Evolutionary conservation across 1,140 invertebrate species (phyloP), one percentile per base, ranked within the genome.

Genomic region (Sycophaga agraensis): DNA sequence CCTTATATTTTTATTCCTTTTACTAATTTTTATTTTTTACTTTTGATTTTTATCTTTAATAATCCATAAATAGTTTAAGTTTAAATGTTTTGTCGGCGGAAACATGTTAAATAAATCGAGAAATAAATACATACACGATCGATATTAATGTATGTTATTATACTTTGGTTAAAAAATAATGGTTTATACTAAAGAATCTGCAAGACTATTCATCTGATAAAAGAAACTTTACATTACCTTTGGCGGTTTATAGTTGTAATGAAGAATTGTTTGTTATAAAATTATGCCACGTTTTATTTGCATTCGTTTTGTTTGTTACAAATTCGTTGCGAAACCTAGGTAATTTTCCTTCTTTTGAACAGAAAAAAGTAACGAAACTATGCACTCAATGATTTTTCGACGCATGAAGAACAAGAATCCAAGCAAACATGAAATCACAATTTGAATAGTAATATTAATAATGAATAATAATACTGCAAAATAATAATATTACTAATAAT

Each of bases 401-500:
- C 16, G 17, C 11, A 50, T 50, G 9, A 35, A 22, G 16, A 50
- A 50, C 9, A 12, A n/a, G n/a, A n/a, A n/a, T n/a, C n/a, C n/a
- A n/a, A n/a, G n/a, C n/a, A n/a, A n/a, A n/a, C n/a, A n/a, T n/a
- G n/a, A n/a, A n/a, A n/a, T n/a, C n/a, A 48, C 22, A 56, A 39
- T 26, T 16, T 37, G 40, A 34, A 56, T 48, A 55, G 39, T 55
- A 55, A 61, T 46, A 54, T 61, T 45, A 61, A 34, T 39, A 35
- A 60, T 59, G 16, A 66, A 70, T 73, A 68, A 67, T 66, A 65
- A 68, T 66, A 69, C 11, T 35, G 48, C 63, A 68, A 70, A 70
- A 66, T 70, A 67, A 71, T 68, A 71, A 67, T 74, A 72, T 66
- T 68, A 76, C 57, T 73, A 76, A 74, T 73, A 73, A 73, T 71